These are phyloP conservation scores for Alentia gelatinosa DNA, from an alignment of 2,888 invertebrate species.

Conservation along the genomic window DNA sequence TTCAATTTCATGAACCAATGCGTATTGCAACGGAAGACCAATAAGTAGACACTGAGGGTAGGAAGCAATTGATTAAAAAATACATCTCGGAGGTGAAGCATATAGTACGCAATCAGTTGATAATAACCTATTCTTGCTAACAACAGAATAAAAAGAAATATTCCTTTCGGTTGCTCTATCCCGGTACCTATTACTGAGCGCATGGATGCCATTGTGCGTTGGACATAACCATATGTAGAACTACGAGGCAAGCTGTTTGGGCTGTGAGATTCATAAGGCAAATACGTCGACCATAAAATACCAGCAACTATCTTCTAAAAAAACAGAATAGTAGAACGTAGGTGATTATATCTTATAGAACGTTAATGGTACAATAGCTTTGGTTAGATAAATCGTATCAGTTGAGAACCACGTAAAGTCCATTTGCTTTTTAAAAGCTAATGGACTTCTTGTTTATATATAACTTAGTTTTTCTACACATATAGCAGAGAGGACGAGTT, in stretches of 20 bases:
- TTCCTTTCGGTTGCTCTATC: neutral
- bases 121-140: neutral
- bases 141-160: neutral
- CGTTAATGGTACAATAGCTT: neutral
- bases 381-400: neutral
- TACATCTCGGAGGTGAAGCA: neutral
- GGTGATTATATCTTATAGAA: neutral
- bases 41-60: too few species aligned
- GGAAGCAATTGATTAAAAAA: too few species aligned
- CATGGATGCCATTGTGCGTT: neutral
- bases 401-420: neutral
- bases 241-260: conserved; percentile 18
- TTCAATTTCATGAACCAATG: too few species aligned
- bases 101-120: neutral
- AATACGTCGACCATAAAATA: neutral
- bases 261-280: conserved; percentile 22
- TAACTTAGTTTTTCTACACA: neutral
- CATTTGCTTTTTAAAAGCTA: conserved; percentile 14
- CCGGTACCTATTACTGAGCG: neutral
- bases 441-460: neutral
- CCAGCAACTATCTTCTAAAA: neutral
- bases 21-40: too few species aligned
- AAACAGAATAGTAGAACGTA: too few species aligned
- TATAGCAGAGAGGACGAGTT: neutral
- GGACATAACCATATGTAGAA: neutral